Evolutionary conservation across 2,113 vertebrate genomes (phyloP), one percentile per base, ranked within the genome.

Genomic region (Girardinichthys multiradiatus): DNA sequence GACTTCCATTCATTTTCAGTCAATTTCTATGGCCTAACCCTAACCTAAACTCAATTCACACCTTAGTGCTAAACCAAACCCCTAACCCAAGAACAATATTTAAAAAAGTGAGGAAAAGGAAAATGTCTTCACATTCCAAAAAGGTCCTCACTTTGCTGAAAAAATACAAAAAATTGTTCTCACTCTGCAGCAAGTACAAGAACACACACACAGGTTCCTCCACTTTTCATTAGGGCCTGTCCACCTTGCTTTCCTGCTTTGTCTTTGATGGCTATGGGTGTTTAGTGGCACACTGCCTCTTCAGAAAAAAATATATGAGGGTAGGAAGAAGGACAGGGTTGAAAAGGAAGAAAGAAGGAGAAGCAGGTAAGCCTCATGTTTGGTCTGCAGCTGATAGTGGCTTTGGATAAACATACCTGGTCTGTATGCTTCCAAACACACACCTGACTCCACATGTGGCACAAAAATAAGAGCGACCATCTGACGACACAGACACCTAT

Each of bases 401-500:
- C 75, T 63, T 76, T 69, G 71, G 64, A 71, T 87, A 91, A 88
- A 92, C 88, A 91, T 87, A 82, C 70, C 59, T 64, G 81, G 79
- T 83, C 17, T 30, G 83, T 66, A 85, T 67, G 77, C 77, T 72
- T 83, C 78, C 84, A 86, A 86, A 69, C 90, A 91, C 93, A 87
- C 95, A 93, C 86, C 91, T 90, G 92, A 90, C 90, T 87, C 89
- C 76, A 37, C 30, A 78, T 88, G 87, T 88, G 86, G 84, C 89
- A 71, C 71, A 66, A 57, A 27, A 33, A 61, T 29, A 17, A 39
- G 61, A 69, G 48, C 15, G 24, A 54, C 9, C 31, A 5, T 26
- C 31, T 31, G 57, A 59, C 17, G 15, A 17, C 48, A 37, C 31
- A 24, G 48, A n/a, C 39, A 4, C 17, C 48, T 37, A 29, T 64